A percentile compares a stretch with the other conserved stretches of the same genome.
These are phyloP conservation scores for Mythimna lalbum DNA, from an alignment of 2,888 invertebrate species.

Conservation along the genomic window DNA sequence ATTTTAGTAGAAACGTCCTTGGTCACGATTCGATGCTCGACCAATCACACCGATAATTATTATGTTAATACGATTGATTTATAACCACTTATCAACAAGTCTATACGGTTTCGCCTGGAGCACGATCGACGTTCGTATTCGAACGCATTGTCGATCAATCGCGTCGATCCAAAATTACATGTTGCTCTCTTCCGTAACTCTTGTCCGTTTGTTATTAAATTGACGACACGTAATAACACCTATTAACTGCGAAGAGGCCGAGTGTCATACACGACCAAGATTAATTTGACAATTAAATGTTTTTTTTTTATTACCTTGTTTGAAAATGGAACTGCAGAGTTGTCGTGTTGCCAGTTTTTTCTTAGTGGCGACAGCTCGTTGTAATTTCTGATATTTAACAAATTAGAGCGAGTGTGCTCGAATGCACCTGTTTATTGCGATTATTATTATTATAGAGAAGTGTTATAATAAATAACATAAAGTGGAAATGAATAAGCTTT, in stretches of 20 bases:
- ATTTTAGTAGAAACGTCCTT: slow-evolving; percentile 60
- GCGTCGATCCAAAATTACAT: slow-evolving; percentile 80
- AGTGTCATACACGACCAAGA: slow-evolving; percentile 73
- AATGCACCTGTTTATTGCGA: slow-evolving; percentile 49
- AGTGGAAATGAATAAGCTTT: slow-evolving; percentile 17
- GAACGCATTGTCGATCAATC: slow-evolving; percentile 78
- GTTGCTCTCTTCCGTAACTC: slow-evolving; percentile 79
- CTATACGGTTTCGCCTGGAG: slow-evolving; percentile 74
- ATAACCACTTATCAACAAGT: slow-evolving; percentile 76
- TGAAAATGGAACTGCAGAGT: slow-evolving; percentile 39
- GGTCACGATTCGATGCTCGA: slow-evolving; percentile 60
- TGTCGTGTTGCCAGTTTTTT: slow-evolving; percentile 34
- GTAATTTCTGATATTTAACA: slow-evolving; percentile 55
- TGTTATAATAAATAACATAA: slow-evolving; percentile 22
- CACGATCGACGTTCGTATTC: slow-evolving; percentile 69
- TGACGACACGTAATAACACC: slow-evolving; percentile 82
- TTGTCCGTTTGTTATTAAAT: slow-evolving; percentile 79
- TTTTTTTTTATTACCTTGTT: slow-evolving; percentile 41
- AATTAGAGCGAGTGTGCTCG: slow-evolving; percentile 45
- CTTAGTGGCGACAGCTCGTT: slow-evolving; percentile 50
- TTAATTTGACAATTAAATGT: slow-evolving; percentile 74
- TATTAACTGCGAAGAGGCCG: slow-evolving; percentile 73
- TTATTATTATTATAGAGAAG: slow-evolving; percentile 27
- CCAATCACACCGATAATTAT: slow-evolving; percentile 69
- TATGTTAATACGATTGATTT: slow-evolving; percentile 75